Base-by-base conservation (phyloP, 2,113 vertebrate genomes). In the Macaca mulatta region DNA sequence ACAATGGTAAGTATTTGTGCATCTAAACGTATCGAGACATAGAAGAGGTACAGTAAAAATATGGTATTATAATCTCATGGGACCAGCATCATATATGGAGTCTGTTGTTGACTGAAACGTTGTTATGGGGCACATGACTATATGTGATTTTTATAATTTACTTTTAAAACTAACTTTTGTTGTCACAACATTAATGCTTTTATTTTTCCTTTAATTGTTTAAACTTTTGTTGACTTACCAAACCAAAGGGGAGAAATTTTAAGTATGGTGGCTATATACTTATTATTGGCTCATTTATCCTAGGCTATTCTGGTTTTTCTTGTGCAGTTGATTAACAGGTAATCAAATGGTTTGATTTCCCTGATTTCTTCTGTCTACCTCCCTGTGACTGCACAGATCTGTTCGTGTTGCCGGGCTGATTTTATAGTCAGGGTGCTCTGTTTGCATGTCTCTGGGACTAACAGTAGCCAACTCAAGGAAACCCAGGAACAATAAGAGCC, bases 81-180 rank as follows among this genome's bases (percentile, higher is more conserved):
- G 67, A 32, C 3, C 1, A 32, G 30, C 67, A 35, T 69, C 32
- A 35, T 35, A 35, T n/a, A 8, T n/a, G 64, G 64, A 64, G 61
- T 3, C 64, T 69, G 64, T 69, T 8, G 16, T 69, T 69, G 64
- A 69, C 64, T 35, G 64, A 69, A 17, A 35, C 6, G 0, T 35
- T 35, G 32, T 69, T 35, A 69, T 8, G 32, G 27, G 32, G 32
- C 14, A 8, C 64, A 17, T 35, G 32, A 17, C 64, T 69, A 35
- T 69, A n/a, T 70, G 16, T 40, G 25, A 74, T 74, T 84, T 78
- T 18, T 77, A 69, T 50, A 40, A 61, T 40, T 67, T 77, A 18
- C 3, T 90, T 81, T 75, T 55, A 81, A 79, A 86, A 67, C 22
- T 55, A 48, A 87, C 48, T 93, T 91, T 96, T 96, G 25, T 89